Conservation (phyloP, 2,888 invertebrate species). For the Argyra leucocephala region DNA sequence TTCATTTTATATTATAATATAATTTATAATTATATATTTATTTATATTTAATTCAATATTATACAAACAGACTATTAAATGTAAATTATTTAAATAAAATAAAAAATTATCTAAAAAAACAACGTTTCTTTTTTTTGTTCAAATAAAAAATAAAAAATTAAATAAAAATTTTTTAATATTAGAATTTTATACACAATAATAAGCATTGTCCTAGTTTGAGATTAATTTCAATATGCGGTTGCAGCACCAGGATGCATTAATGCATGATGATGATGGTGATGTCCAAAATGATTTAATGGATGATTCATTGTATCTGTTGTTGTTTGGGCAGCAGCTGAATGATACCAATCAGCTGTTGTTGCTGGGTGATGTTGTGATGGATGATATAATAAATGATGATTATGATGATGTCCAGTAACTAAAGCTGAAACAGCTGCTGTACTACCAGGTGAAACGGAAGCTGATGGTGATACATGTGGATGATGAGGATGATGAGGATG, state of each 20-base stretch:
- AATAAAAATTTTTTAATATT: too few species aligned
- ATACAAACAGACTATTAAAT: too few species aligned
- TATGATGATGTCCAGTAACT: constrained; percentile 37
- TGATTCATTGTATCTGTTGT: constrained; percentile 41
- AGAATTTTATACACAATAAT: not conserved
- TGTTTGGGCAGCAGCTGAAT: constrained; percentile 39
- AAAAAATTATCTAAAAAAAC: too few species aligned
- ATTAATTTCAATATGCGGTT: constrained; percentile 60
- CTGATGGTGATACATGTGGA: constrained; percentile 22
- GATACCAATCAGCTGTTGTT: constrained; percentile 42
- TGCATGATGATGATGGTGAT: constrained; percentile 55
- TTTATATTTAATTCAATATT: too few species aligned
- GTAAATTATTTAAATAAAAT: too few species aligned
- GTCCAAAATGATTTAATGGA: constrained; percentile 46
- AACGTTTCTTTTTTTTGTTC: too few species aligned
- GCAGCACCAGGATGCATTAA: constrained; percentile 62
- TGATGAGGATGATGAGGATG: constrained; percentile 32
- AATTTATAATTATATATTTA: too few species aligned
- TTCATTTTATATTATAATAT: too few species aligned
- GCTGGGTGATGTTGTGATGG: constrained; percentile 41
- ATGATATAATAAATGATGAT: constrained; percentile 43
- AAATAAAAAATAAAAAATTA: too few species aligned
- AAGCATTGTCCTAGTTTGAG: not conserved
- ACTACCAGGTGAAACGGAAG: constrained; percentile 30
- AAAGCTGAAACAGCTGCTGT: constrained; percentile 33